A percentile compares a stretch with the other conserved stretches of the same genome.
These are phyloP conservation scores for Popillia japonica DNA, from an alignment of 1,140 invertebrate genomes.

Conservation along the genomic window DNA sequence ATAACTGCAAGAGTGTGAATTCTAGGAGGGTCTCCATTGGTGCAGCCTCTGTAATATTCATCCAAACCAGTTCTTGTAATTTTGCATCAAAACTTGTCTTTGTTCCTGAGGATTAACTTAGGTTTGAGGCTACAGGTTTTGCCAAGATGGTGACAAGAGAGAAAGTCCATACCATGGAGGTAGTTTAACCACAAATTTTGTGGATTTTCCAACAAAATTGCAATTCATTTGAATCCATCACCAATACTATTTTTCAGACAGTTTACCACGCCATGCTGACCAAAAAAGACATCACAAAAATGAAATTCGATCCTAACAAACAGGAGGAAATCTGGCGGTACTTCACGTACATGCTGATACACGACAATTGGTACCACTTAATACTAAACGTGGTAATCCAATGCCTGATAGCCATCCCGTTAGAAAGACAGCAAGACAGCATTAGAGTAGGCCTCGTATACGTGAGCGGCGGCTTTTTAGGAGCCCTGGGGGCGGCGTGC, in stretches of 20 bases:
- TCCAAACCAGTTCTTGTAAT: too few relatives aligned
- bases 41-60: too few relatives aligned
- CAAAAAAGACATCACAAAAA: constrained; percentile 60
- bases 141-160: too few relatives aligned
- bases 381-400: constrained; percentile 72
- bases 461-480: constrained; percentile 71
- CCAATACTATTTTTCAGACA: constrained; percentile 59
- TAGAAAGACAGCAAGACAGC: constrained; percentile 87
- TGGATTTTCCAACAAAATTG: too few relatives aligned
- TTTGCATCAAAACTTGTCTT: too few relatives aligned
- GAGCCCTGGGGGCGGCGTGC: constrained; percentile 80
- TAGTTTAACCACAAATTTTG: too few relatives aligned
- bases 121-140: too few relatives aligned
- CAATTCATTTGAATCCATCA: background rate
- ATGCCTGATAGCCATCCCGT: constrained; percentile 71
- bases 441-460: constrained; percentile 77
- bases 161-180: too few relatives aligned
- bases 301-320: constrained; percentile 76
- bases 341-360: constrained; percentile 84
- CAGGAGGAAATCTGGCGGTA: constrained; percentile 80
- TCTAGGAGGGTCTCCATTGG: too few relatives aligned
- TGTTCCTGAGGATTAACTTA: too few relatives aligned
- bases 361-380: constrained; percentile 73
- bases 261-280: constrained; percentile 63
- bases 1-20: too few relatives aligned